These are phyloP conservation scores for Pterocles orientalis DNA, from an alignment of 2,113 vertebrate species.

Conservation along the genomic window DNA sequence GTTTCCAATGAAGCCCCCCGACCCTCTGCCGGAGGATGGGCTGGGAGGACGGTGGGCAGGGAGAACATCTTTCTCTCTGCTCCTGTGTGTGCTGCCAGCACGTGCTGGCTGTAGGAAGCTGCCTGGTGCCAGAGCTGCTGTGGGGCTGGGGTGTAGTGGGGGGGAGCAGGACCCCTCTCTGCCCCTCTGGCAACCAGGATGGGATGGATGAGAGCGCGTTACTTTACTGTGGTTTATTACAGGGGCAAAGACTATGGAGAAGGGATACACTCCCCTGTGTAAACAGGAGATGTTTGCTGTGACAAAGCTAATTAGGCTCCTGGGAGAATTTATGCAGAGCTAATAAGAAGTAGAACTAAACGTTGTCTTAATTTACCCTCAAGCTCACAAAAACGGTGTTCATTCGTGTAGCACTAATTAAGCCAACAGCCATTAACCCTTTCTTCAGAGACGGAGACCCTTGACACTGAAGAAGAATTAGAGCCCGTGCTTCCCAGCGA, in stretches of 20 bases:
- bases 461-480: neutral
- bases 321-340: slow-evolving; percentile 74
- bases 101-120: neutral
- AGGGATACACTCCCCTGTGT: neutral
- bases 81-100: rapidly evolving
- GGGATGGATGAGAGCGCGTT: neutral
- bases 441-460: slow-evolving; percentile 10
- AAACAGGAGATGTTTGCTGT: slow-evolving; percentile 53
- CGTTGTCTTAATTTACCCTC: slow-evolving; percentile 75
- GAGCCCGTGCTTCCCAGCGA: neutral
- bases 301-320: slow-evolving; percentile 75
- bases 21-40: rapidly evolving
- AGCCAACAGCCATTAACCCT: slow-evolving; percentile 67
- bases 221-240: neutral
- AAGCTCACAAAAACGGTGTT: slow-evolving; percentile 55
- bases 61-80: too few species aligned
- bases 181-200: rapidly evolving
- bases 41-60: too few species aligned
- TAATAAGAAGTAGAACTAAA: slow-evolving; percentile 75
- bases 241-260: neutral
- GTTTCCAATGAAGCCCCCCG: rapidly evolving
- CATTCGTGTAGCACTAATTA: slow-evolving; percentile 70
- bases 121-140: too few species aligned
- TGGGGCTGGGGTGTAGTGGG: neutral
- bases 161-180: neutral